phyloP scores from a whole-genome alignment of 2,888 invertebrate species.

The Zelleria hepariella region DNA sequence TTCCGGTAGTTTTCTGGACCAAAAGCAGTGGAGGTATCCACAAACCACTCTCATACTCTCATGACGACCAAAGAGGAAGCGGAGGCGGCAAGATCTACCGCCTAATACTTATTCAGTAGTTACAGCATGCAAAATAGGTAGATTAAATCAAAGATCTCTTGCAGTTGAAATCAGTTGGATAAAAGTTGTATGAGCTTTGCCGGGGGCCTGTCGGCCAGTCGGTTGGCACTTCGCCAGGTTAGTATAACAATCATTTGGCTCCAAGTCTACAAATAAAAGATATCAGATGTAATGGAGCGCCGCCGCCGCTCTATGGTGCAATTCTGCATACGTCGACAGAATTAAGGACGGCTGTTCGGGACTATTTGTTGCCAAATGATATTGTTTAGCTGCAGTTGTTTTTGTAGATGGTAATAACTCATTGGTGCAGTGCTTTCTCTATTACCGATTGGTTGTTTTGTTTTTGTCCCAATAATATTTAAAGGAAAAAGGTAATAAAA shows the following conservation, averaged over 20 bases:
- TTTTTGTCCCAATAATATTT: too few species aligned
- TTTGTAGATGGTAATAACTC: too few species aligned
- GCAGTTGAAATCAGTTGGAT: neutral
- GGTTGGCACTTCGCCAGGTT: neutral
- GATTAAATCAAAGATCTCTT: neutral
- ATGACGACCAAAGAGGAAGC: too few species aligned
- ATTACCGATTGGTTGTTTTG: too few species aligned
- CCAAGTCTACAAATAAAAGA: neutral
- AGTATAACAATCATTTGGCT: slow-evolving; percentile 1
- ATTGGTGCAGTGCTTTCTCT: too few species aligned
- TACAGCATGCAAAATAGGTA: too few species aligned
- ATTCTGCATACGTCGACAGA: slow-evolving; percentile 6
- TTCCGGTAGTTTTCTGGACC: too few species aligned
- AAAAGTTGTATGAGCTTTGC: neutral
- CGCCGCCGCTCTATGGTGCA: slow-evolving; percentile 3
- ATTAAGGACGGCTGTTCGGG: neutral
- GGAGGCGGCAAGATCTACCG: too few species aligned
- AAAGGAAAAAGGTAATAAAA: too few species aligned
- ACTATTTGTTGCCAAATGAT: neutral
- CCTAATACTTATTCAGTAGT: too few species aligned
- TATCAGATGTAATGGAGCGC: slow-evolving; percentile 2
- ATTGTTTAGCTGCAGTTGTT: neutral
- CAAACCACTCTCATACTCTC: too few species aligned
- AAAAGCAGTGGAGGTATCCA: too few species aligned
- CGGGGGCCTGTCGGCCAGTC: neutral